Evolutionary conservation across 2,797 vertebrate genomes (phyloP).

Genomic region (Poeciliopsis paucimaculata): DNA sequence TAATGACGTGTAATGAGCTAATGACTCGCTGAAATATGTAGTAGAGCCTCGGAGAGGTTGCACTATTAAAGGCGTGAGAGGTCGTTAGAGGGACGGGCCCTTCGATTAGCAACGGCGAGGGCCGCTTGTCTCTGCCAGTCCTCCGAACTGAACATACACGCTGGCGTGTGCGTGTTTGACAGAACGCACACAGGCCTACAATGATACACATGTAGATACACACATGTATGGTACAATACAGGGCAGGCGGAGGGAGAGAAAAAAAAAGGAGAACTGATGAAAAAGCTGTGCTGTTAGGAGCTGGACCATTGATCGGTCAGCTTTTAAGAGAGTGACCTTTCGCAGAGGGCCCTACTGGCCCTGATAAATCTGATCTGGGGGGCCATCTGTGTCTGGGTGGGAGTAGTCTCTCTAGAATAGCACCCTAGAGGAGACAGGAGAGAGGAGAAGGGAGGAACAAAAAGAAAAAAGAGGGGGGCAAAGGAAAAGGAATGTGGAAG

Average conservation of each 20-base stretch:
- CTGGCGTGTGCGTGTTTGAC: slow-evolving; percentile 47
- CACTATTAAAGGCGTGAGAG: slow-evolving; percentile 74
- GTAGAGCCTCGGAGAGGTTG: slow-evolving; percentile 75
- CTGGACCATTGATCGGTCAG: slow-evolving; percentile 86
- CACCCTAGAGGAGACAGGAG: slow-evolving; percentile 72
- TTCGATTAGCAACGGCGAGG: slow-evolving; percentile 77
- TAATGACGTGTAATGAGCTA: slow-evolving; percentile 84
- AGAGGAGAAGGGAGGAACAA: slow-evolving; percentile 10
- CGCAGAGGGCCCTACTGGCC: slow-evolving; percentile 86
- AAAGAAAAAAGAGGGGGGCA: neutral
- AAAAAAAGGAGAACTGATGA: slow-evolving; percentile 6
- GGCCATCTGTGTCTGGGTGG: slow-evolving; percentile 85
- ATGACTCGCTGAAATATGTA: slow-evolving; percentile 87
- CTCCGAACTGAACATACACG: slow-evolving; percentile 37
- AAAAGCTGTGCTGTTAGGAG: slow-evolving; percentile 77
- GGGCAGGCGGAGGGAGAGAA: neutral
- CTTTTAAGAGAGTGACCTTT: slow-evolving; percentile 93
- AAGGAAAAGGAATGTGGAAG: slow-evolving; percentile 22
- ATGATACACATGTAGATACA: slow-evolving; percentile 48
- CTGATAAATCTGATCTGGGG: slow-evolving; percentile 93
- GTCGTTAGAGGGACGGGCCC: slow-evolving; percentile 73
- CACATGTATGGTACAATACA: slow-evolving; percentile 52
- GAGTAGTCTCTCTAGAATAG: slow-evolving; percentile 68
- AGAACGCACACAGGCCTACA: slow-evolving; percentile 54
- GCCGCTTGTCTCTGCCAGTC: slow-evolving; percentile 53